phyloP scores from a whole-genome alignment of 2,888 invertebrate species.

The Troides oblongomaculatus region DNA sequence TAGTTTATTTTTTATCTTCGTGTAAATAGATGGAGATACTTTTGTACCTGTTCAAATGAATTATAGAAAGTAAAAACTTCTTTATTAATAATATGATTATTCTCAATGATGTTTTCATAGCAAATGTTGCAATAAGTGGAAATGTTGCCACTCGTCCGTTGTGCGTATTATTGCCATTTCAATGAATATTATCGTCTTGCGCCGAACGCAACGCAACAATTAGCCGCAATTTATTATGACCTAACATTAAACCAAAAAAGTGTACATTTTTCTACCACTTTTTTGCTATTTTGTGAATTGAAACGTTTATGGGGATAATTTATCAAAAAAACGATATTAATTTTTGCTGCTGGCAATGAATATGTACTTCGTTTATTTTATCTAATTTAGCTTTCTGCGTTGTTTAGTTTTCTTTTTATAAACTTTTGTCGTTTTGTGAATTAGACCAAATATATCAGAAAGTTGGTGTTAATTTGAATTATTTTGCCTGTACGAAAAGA shows the following conservation, averaged over 20 bases:
- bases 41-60: constrained; percentile 72
- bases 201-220: no score
- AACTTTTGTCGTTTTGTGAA: constrained; percentile 41
- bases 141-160: no score
- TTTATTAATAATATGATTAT: constrained; percentile 12
- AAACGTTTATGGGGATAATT: no score
- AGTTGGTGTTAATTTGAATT: constrained; percentile 56
- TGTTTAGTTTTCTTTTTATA: constrained; percentile 33
- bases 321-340: no score
- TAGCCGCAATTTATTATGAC: no score
- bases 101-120: background rate
- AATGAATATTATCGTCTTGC: background rate
- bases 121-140: no score
- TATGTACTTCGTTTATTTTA: background rate
- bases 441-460: constrained; percentile 62
- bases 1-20: constrained; percentile 48
- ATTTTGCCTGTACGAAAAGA: constrained; percentile 50
- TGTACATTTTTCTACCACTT: no score
- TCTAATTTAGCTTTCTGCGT: constrained; percentile 13
- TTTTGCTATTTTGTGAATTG: no score
- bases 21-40: constrained; percentile 71
- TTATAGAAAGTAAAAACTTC: constrained; percentile 48
- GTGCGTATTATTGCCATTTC: background rate
- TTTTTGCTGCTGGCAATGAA: background rate
- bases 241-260: no score